These are phyloP conservation scores for Oppia nitens DNA, from an alignment of 1,140 invertebrate species.

Conservation along the genomic window DNA sequence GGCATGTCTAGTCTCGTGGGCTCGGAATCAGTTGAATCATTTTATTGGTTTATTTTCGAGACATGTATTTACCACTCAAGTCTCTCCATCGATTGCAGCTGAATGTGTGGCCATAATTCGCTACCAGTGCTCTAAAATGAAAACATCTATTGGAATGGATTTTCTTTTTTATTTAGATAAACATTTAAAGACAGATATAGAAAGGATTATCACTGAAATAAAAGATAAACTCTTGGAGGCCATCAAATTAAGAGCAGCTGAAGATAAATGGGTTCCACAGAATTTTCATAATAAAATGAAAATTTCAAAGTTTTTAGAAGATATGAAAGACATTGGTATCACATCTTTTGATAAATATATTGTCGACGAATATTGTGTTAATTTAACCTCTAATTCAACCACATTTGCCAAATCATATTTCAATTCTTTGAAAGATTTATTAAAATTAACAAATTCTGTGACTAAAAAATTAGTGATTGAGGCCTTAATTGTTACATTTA, in stretches of 20 bases:
- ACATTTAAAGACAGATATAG: conserved; percentile 47
- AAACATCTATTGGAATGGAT: conserved; percentile 45
- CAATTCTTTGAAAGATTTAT: conserved; percentile 45
- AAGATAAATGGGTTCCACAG: conserved; percentile 52
- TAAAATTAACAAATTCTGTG: conserved; percentile 45
- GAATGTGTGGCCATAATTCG: conserved; percentile 66
- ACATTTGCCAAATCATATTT: conserved; percentile 49
- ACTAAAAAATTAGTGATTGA: conserved; percentile 42
- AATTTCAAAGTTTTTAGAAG: conserved; percentile 36
- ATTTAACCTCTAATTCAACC: conserved; percentile 48
- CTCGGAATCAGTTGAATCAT: conserved; percentile 47
- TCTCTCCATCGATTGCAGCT: conserved; percentile 57
- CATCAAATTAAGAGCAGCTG: conserved; percentile 42
- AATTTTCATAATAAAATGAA: conserved; percentile 41
- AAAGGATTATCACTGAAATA: conserved; percentile 40
- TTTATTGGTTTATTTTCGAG: conserved; percentile 61
- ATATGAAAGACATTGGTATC: conserved; percentile 38
- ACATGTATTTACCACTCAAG: conserved; percentile 83
- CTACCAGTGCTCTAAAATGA: conserved; percentile 40
- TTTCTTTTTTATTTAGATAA: conserved; percentile 65
- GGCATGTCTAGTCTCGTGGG: conserved; percentile 13
- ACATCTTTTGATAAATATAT: conserved; percentile 34
- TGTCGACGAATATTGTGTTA: conserved; percentile 45
- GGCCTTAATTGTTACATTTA: conserved; percentile 43
- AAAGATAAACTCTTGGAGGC: conserved; percentile 56